These are phyloP conservation scores for Tetraodon nigroviridis DNA, from an alignment of 2,113 vertebrate genomes.

Conservation along the genomic window DNA sequence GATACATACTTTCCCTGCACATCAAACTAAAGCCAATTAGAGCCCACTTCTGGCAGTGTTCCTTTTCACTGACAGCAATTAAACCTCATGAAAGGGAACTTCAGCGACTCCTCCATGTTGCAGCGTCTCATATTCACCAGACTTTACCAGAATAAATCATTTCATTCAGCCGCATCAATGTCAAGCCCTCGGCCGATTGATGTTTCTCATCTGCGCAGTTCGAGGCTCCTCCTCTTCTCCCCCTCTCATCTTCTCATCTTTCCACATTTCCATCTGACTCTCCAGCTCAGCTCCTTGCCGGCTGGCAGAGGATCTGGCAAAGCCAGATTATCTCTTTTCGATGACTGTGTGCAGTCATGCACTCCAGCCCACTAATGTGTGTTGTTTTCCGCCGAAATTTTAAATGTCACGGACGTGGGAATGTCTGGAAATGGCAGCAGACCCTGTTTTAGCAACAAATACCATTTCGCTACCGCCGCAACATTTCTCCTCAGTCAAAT, in stretches of 20 bases:
- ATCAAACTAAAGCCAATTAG: constrained; percentile 24
- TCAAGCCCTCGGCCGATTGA: constrained; percentile 21
- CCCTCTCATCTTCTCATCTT: constrained; percentile 33
- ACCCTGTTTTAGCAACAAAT: background rate
- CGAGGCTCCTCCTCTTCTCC: constrained; percentile 29
- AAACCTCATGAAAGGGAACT: constrained; percentile 8
- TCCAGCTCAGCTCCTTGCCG: constrained; percentile 11
- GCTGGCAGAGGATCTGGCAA: background rate
- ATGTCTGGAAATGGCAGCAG: background rate
- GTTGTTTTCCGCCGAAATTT: too few relatives aligned
- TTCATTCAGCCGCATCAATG: constrained; percentile 23
- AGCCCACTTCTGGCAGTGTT: constrained; percentile 23
- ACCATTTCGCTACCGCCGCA: background rate
- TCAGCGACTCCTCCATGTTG: constrained; percentile 32
- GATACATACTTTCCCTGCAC: too few relatives aligned
- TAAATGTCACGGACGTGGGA: background rate
- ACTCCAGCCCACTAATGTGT: too few relatives aligned
- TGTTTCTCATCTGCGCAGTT: constrained; percentile 45
- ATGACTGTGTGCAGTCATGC: background rate
- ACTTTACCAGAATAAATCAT: constrained; percentile 30
- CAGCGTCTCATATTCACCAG: constrained; percentile 37
- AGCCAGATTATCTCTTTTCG: background rate
- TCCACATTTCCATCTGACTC: constrained; percentile 1
- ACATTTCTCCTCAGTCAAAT: too few relatives aligned
- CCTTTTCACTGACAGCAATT: constrained; percentile 14